Evolutionary conservation across 2,888 invertebrate species (phyloP), one percentile per base, ranked within the genome.

Genomic region (Ctena decussata): DNA sequence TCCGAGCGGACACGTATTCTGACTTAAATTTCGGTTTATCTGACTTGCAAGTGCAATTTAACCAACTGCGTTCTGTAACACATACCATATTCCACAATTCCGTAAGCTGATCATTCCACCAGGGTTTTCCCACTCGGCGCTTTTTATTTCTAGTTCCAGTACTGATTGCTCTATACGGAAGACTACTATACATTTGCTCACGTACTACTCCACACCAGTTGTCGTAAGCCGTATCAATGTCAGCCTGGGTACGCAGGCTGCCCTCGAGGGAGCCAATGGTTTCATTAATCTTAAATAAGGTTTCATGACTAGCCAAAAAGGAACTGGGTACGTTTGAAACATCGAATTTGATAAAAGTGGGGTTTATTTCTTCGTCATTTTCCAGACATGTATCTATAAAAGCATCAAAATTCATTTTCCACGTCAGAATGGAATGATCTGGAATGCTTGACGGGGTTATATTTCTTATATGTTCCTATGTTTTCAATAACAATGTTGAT

Each of bases 371-470:
- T n/a, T n/a, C n/a, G n/a, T n/a, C n/a, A n/a, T n/a, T n/a, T n/a
- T n/a, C n/a, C n/a, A n/a, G n/a, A n/a, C 41, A 41, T 53, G 53
- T 53, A n/a, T 53, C 8, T 5, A 53, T n/a, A 5, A 53, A 53
- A 18, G 15, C 6, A 30, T 49, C 53, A 24, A 12, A 37, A 11
- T 57, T 0, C 0, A 73, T 30, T 21, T 30, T 73, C 73, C 72
- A 79, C 1, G 53, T 12, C 21, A 73, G 6, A 21, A 79, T 27
- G 12, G 79, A 79, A 41, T 79, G 79, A 27, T 79, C 72, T 5
- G 57, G 79, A 18, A 41, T 12, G 5, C 8, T 37, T 12, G 71
- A 44, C 15, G 73, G 72, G 6, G 71, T n/a, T 15, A 32, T 30
- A 70, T 30, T 44, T 46, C 30, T 74, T 6, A 32, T 30, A 44